A percentile compares a stretch with the other conserved stretches of the same genome.
phyloP scores from a whole-genome alignment of 2,888 invertebrate genomes.

The Druceiella hillmani region DNA sequence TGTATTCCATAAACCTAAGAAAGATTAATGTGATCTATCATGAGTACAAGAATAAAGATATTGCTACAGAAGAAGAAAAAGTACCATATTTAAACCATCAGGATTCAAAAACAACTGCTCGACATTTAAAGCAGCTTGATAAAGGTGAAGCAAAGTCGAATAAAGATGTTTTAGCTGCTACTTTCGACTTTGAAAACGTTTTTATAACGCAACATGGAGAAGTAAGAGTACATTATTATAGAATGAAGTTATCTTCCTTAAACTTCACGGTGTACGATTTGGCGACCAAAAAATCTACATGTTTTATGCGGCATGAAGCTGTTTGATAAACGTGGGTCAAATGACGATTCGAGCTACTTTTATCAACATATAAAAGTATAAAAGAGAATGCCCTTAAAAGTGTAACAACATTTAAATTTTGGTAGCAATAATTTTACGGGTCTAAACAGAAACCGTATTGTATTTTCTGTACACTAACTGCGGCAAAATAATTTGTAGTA shows the following conservation, averaged over 20 bases:
- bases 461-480: conserved; percentile 10
- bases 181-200: too few species aligned
- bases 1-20: conserved; percentile 9
- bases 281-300: conserved; percentile 6
- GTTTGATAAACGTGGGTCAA: conserved; percentile 10
- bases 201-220: too few species aligned
- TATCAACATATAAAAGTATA: too few species aligned
- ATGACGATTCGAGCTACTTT: too few species aligned
- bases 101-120: too few species aligned
- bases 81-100: too few species aligned
- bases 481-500: conserved; percentile 9
- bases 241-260: conserved; percentile 9
- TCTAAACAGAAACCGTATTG: conserved; percentile 8
- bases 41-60: conserved; percentile 1
- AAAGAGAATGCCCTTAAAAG: too few species aligned
- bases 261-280: conserved; percentile 15
- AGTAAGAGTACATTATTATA: too few species aligned
- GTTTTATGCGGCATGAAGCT: conserved; percentile 13
- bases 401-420: conserved; percentile 7
- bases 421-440: conserved; percentile 12
- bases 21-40: conserved; percentile 9
- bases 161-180: background rate
- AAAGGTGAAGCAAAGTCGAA: background rate
- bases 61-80: too few species aligned
- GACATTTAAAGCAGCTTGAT: conserved; percentile 4